Evolutionary conservation across 1,140 invertebrate species (phyloP), one percentile per base, ranked within the genome.

Genomic region (Brachionus asplanchnoidis): DNA sequence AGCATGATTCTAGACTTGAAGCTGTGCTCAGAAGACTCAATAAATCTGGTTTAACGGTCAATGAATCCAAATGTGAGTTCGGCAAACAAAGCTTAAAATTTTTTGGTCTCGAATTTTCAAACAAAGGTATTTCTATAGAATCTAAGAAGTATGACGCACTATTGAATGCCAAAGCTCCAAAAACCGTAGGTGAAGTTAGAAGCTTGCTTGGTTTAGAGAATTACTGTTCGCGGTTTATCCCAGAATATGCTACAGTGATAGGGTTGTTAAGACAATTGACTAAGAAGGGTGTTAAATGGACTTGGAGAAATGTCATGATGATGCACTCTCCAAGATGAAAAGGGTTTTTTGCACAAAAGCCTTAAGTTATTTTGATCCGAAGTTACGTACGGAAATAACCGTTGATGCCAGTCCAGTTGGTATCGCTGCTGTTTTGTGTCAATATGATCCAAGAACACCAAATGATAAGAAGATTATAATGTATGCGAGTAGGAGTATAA

Each of bases 361-460:
- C 44, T 46, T 46, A 46, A 46, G 44, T 46, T 68, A 68, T 68
- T 68, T 68, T 36, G 32, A 68, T 28, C 65, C 65, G n/a, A 26
- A 68, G 32, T 68, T 26, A 36, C 23, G 23, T 26, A 36, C 65
- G 23, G 32, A 68, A 68, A 36, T 68, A 26, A 68, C 65, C n/a
- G 65, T 68, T 26, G 84, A 86, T 68, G 85, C 90, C 14, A 88
- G 86, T 28, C 85, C 87, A 5, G 86, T 86, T 73, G 90, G 89
- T 1, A 26, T 91, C 5, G 90, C 90, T 17, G 90, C 89, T 1
- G 90, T 92, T 1, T 40, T 92, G 12, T 85, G 87, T 26, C 90
- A 91, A 75, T 77, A 80, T 1, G 17, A 65, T 44, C 65, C 65
- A 68, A 68, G 82, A 2, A n/a, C 32, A 26, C 65, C 65, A 68